Base-by-base conservation (phyloP, 1,140 invertebrate species). In the Microplitis mediator region DNA sequence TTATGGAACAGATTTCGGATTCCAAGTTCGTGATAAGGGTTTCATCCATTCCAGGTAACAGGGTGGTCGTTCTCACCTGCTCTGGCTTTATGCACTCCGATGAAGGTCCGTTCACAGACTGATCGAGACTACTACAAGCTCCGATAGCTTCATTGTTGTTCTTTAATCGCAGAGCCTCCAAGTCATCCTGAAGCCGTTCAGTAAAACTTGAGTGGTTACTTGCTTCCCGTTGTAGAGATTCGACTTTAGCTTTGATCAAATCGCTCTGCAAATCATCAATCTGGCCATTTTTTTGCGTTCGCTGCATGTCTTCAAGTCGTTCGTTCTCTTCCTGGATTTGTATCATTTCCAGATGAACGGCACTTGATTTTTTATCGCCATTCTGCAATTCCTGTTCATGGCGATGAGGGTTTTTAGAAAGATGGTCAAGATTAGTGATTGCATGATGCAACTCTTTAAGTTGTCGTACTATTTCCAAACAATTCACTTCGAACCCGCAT, bases 101-200 rank as follows among this genome's bases (percentile, higher is more conserved):
- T 45, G 79, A 78, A 50, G 83, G 82, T 31, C 83, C 83, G 63
- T 84, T 84, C 45, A 78, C 50, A 51, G 80, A 76, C 61, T 81
- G 81, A 56, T 83, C 83, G 31, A 79, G 78, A 70, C 75, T 83
- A 76, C 77, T 79, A 73, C 78, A 81, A 66, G 75, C 79, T 63
- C 76, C 82, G 51, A 77, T 75, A 71, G 74, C 72, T 73, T 79
- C 81, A 67, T 62, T 78, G 87, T 95, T 92, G 86, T 93, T 94
- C 86, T 94, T 94, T 51, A 89, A 88, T 79, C 89, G 90, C 82
- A 94, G 91, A 61, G 88, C 84, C 56, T 91, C 88, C 60, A 95
- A 84, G 80, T 93, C 90, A 60, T 88, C 81, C 74, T 88, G 83
- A 36, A 92, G 80, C 72, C 80, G 79, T 32, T 83, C 79, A 23